Evolutionary conservation across 1,140 invertebrate genomes (phyloP).

Genomic region (Pinna nobilis): DNA sequence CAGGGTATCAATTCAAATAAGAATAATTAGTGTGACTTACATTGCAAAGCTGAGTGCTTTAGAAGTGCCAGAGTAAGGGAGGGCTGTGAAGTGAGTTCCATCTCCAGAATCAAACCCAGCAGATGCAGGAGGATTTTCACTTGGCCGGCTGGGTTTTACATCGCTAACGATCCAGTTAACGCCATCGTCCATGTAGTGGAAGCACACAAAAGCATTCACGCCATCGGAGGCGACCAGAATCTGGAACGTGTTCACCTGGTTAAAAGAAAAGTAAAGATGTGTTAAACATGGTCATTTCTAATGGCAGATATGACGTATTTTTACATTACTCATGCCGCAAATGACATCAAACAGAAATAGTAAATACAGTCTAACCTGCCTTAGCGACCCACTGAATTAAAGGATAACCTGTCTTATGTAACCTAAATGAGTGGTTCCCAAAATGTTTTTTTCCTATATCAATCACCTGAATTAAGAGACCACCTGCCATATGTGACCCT

Average conservation of each 20-base stretch:
- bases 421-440: no score
- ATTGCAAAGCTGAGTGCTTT: conserved; percentile 85
- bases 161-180: conserved; percentile 92
- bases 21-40: conserved; percentile 76
- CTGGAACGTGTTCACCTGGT: conserved; percentile 87
- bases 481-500: no score
- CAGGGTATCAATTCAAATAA: no score
- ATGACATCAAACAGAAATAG: no score
- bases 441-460: no score
- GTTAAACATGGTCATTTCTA: no score
- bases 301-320: no score
- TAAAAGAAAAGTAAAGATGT: conserved; percentile 17
- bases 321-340: no score
- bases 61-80: conserved; percentile 91
- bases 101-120: conserved; percentile 92
- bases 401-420: no score
- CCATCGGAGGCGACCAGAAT: conserved; percentile 89
- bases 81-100: conserved; percentile 79
- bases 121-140: conserved; percentile 90
- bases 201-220: conserved; percentile 86
- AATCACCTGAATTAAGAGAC: no score
- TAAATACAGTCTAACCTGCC: no score
- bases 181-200: conserved; percentile 90
- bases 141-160: conserved; percentile 78
- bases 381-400: no score